phyloP scores from a whole-genome alignment of 2,113 vertebrate genomes.

The Oreochromis spilurus region DNA sequence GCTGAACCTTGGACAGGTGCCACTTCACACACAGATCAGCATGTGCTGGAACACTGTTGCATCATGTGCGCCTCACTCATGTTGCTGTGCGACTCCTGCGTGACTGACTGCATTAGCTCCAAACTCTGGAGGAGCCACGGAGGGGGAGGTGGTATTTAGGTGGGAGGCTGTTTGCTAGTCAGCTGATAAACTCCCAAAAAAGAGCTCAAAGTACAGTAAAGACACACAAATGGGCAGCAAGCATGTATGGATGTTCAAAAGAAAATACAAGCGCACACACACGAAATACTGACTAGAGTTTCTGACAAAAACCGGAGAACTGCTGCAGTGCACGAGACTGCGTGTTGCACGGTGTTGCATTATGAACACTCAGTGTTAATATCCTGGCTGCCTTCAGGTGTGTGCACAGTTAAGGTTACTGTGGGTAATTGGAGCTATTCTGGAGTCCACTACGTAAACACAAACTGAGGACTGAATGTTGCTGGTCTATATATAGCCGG shows the following conservation, averaged over 20 bases:
- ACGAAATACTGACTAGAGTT: background rate
- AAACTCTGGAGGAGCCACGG: conserved; percentile 9
- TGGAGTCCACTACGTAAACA: conserved; percentile 59
- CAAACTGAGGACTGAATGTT: conserved; percentile 32
- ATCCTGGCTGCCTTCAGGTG: background rate
- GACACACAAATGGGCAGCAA: background rate
- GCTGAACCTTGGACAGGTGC: conserved; percentile 54
- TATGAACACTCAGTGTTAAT: background rate
- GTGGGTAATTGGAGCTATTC: conserved; percentile 13
- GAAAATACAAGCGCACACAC: background rate
- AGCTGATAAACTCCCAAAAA: conserved; percentile 49
- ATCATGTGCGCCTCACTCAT: conserved; percentile 49
- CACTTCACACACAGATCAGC: conserved; percentile 63
- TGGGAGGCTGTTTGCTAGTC: conserved; percentile 23
- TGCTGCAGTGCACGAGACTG: background rate
- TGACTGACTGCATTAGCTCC: conserved; percentile 43
- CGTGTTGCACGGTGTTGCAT: background rate
- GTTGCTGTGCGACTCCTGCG: conserved; percentile 38
- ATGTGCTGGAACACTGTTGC: conserved; percentile 65
- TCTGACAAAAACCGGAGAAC: background rate
- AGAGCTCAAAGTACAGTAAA: conserved; percentile 45
- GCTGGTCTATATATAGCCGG: conserved; percentile 67
- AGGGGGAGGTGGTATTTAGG: background rate
- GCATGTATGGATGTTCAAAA: background rate
- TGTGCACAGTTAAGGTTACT: background rate